phyloP scores from a whole-genome alignment of 2,113 vertebrate genomes.

The Pachycephala philippinensis region DNA sequence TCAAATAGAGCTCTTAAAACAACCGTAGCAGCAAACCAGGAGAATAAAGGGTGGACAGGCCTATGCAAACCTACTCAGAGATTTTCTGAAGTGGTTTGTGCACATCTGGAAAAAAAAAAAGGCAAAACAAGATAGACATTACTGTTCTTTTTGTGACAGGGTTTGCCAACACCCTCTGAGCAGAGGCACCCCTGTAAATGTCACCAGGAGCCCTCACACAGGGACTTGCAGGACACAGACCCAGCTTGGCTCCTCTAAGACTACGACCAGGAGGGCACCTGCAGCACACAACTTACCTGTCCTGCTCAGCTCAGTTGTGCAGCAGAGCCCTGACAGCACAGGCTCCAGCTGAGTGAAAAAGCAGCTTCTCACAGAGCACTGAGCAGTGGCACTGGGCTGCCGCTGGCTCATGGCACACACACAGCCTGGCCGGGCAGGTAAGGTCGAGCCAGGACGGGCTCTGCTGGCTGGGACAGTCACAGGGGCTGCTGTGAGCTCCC shows the following conservation, averaged over 20 bases:
- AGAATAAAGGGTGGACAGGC: not conserved
- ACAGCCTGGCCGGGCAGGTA: not conserved
- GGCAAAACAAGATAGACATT: slow-evolving; percentile 35
- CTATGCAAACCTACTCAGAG: slow-evolving; percentile 18
- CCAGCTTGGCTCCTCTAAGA: not conserved
- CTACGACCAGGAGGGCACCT: fast-evolving
- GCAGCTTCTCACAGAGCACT: not conserved
- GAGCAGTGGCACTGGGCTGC: not conserved
- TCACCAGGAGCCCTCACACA: not conserved
- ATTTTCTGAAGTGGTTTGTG: slow-evolving; percentile 42
- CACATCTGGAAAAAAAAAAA: slow-evolving; percentile 7
- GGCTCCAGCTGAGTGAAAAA: not conserved
- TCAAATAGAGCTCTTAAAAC: not conserved
- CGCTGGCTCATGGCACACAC: not conserved
- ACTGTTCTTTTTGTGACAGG: not conserved
- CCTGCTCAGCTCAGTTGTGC: not conserved
- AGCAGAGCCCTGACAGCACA: not conserved
- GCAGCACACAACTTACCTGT: not conserved
- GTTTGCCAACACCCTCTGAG: not conserved
- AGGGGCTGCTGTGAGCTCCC: not conserved
- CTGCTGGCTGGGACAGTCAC: not conserved
- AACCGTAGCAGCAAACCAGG: not conserved
- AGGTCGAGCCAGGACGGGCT: fast-evolving
- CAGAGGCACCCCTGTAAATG: not conserved
- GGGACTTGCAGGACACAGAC: not conserved